Conservation (phyloP, 2,113 vertebrate species). For the Muntiacus muntjak region DNA sequence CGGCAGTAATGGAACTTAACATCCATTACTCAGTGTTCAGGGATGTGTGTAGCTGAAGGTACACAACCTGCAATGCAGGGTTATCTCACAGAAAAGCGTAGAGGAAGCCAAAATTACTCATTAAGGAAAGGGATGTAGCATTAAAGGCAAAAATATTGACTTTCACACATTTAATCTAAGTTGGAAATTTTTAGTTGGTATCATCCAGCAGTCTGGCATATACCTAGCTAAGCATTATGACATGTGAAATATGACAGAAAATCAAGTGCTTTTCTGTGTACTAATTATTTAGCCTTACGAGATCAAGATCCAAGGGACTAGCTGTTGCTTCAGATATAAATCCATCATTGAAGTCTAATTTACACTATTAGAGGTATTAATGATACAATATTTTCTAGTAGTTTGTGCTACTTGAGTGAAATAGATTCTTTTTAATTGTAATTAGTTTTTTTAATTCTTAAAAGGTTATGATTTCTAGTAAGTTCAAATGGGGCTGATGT, state of each 20-base stretch:
- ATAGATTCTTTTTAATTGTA: background rate
- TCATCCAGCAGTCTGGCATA: background rate
- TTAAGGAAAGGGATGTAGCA: background rate
- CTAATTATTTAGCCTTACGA: background rate
- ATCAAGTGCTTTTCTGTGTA: background rate
- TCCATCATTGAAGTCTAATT: background rate
- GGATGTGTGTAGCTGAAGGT: background rate
- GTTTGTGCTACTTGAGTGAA: background rate
- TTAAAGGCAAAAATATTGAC: background rate
- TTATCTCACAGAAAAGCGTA: background rate
- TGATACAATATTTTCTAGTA: background rate
- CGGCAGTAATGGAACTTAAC: background rate
- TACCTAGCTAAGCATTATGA: background rate
- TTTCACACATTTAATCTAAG: background rate
- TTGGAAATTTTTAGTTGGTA: background rate
- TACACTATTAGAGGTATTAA: background rate
- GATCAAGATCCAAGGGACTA: background rate
- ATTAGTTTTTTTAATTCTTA: background rate
- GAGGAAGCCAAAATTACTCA: background rate
- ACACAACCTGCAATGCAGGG: accelerated
- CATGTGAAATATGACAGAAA: background rate
- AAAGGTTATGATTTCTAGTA: background rate
- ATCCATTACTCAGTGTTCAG: background rate
- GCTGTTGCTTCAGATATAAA: background rate
- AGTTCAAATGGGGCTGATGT: background rate